A percentile compares a stretch with the other conserved stretches of the same genome.
Evolutionary conservation across 2,113 vertebrate species (phyloP).

Genomic region (Alethe diademata): DNA sequence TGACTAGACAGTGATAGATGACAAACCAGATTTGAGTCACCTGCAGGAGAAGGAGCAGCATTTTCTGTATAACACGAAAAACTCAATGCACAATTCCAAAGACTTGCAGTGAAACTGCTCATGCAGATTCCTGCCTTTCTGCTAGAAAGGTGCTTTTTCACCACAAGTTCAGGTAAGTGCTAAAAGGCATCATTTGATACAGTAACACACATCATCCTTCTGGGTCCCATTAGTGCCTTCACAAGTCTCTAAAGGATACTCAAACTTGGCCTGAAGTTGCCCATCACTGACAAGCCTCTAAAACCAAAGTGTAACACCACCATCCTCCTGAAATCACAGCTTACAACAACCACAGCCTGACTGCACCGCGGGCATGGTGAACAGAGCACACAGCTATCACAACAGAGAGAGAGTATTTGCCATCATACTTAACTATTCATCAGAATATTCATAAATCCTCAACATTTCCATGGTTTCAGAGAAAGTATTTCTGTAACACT

Average conservation of each 20-base stretch:
- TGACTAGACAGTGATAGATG: rapidly evolving
- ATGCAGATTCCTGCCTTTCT: background rate
- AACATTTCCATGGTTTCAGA: rapidly evolving
- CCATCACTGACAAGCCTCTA: too few species aligned
- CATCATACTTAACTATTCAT: background rate
- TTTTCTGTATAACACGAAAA: background rate
- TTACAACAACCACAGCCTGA: background rate
- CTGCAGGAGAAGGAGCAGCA: background rate
- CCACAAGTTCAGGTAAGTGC: background rate
- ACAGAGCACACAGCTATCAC: background rate
- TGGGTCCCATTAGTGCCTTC: background rate
- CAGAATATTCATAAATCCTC: rapidly evolving
- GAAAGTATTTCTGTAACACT: background rate
- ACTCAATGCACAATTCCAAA: background rate
- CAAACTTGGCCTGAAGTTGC: background rate
- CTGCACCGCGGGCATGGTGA: rapidly evolving
- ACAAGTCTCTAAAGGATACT: background rate
- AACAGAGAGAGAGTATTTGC: background rate
- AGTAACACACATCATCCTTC: background rate
- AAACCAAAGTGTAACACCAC: background rate
- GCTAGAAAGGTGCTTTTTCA: background rate
- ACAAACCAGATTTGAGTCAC: background rate
- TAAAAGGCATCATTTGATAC: background rate
- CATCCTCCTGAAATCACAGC: background rate
- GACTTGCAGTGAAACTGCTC: background rate